Percentiles rank a stretch among this genome's conserved stretches.
Conservation (phyloP, 2,888 invertebrate species). For the Agapostemon virescens region DNA sequence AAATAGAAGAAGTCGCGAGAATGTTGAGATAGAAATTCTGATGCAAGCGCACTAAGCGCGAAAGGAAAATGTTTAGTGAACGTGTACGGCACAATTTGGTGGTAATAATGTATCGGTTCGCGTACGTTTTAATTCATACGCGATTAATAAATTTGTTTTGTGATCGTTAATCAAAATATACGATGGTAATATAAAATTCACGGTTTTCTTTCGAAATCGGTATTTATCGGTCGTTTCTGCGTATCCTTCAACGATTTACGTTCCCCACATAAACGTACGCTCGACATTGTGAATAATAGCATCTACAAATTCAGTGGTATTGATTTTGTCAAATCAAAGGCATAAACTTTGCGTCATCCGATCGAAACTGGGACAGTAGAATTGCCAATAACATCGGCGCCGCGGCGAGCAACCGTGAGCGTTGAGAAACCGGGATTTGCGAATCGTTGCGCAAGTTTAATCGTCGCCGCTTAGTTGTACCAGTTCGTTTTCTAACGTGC, state of each 20-base stretch:
- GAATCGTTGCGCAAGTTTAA: slow-evolving; percentile 39
- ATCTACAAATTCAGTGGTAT: not conserved
- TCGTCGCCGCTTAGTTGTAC: slow-evolving; percentile 31
- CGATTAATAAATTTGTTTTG: not conserved
- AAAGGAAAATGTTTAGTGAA: not conserved
- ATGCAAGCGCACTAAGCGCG: not conserved
- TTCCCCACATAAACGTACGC: not conserved
- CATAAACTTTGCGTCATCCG: slow-evolving; percentile 38
- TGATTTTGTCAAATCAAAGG: slow-evolving; percentile 38
- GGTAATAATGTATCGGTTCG: not conserved
- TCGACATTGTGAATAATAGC: not conserved
- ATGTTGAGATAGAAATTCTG: not conserved
- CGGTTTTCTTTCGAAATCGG: not conserved
- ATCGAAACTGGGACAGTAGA: slow-evolving; percentile 41
- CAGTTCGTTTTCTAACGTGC: slow-evolving; percentile 3
- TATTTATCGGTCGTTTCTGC: not conserved
- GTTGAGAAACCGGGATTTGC: slow-evolving; percentile 36
- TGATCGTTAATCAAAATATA: not conserved
- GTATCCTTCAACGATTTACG: not conserved
- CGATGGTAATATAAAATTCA: not conserved
- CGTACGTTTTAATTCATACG: not conserved
- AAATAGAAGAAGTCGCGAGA: not conserved
- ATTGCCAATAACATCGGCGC: slow-evolving; percentile 42
- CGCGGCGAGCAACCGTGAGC: slow-evolving; percentile 13
- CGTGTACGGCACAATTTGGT: not conserved